Base-by-base conservation (phyloP, 1,140 invertebrate genomes). In the Anastatus disparis region DNA sequence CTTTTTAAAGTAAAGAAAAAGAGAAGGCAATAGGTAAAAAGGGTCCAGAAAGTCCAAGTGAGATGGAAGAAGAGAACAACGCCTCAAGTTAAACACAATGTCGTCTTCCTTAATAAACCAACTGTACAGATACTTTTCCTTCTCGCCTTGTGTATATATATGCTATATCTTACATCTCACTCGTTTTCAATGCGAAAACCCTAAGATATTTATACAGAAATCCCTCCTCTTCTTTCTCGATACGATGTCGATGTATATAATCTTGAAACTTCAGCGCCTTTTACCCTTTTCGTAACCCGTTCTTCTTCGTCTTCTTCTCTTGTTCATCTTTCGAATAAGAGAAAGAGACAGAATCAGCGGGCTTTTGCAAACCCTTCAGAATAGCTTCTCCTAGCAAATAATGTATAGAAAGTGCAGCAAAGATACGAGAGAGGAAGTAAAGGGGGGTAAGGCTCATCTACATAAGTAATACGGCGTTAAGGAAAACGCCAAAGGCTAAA, bases 381-480 rank as follows among this genome's bases (percentile, higher is more conserved):
- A n/a, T n/a, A n/a, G 71, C 70, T 63, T 74, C 69, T 77, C 77
- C 78, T 78, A 72, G 81, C 81, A 83, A 85, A 84, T 84, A 85
- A 84, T 84, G 81, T 84, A 84, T 81, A 84, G 79, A 80, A 83
- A 85, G 78, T 80, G 76, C 79, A 80, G 79, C n/a, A n/a, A n/a
- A n/a, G n/a, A n/a, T n/a, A n/a, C n/a, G n/a, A n/a, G n/a, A n/a
- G n/a, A n/a, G n/a, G n/a, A n/a, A n/a, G n/a, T n/a, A n/a, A n/a
- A n/a, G n/a, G n/a, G n/a, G n/a, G n/a, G n/a, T n/a, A n/a, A n/a
- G 79, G 79, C 81, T 84, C 82, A 85, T 85, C 79, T 85, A 82
- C 84, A 85, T 85, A 85, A 85, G 80, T 85, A 85, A 84, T 83
- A 84, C 81, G 76, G 80, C 79, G 82, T 84, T 84, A 83, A 83